Conservation (phyloP, 2,888 invertebrate genomes). For the Mamestra brassicae region DNA sequence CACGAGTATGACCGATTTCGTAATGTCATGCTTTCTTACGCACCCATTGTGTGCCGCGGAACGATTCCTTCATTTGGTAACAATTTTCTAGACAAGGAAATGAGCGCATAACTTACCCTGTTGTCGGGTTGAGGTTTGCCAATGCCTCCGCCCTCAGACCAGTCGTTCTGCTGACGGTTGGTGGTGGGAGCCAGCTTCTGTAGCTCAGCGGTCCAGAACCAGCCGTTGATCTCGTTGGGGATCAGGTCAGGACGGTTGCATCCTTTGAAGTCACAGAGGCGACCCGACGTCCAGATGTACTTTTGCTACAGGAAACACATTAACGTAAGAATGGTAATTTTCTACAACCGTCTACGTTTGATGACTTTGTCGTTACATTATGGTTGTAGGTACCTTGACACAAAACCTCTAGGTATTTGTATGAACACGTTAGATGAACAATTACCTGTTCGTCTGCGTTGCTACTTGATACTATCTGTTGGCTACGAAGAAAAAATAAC, state of each 20-base stretch:
- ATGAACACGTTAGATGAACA: constrained; percentile 50
- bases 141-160: constrained; percentile 96
- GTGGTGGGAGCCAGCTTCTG: constrained; percentile 96
- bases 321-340: constrained; percentile 30
- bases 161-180: constrained; percentile 96
- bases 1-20: constrained; percentile 77
- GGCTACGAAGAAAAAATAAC: constrained; percentile 66
- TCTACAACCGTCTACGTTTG: constrained; percentile 1
- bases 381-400: constrained; percentile 58
- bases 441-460: constrained; percentile 50
- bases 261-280: constrained; percentile 97
- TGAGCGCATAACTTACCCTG: constrained; percentile 85
- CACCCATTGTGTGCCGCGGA: constrained; percentile 66
- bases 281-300: constrained; percentile 98
- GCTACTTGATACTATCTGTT: constrained; percentile 42
- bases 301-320: constrained; percentile 90
- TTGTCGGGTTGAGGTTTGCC: constrained; percentile 97
- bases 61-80: constrained; percentile 60
- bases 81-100: constrained; percentile 47
- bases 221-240: constrained; percentile 95
- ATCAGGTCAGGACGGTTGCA: constrained; percentile 96
- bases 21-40: constrained; percentile 76
- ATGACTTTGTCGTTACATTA: constrained; percentile 38
- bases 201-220: constrained; percentile 98
- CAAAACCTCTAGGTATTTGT: constrained; percentile 46